Evolutionary conservation across 2,113 vertebrate species (phyloP).

Genomic region (Xyrauchen texanus): DNA sequence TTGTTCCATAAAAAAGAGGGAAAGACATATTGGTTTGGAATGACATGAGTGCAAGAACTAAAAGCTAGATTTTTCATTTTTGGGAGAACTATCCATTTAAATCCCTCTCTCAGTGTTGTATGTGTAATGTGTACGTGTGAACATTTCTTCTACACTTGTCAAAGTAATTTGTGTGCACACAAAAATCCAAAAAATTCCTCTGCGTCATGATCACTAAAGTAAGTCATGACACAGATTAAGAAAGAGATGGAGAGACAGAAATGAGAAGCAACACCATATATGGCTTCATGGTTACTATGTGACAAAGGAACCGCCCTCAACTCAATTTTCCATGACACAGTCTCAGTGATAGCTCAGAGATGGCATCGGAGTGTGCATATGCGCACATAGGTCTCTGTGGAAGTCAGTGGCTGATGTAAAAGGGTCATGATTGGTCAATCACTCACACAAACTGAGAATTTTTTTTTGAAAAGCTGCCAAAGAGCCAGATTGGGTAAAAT

Average conservation of each 20-base stretch:
- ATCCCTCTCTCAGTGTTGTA: background rate
- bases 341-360: conserved; percentile 55
- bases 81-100: too few species aligned
- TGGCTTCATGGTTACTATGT: conserved; percentile 71
- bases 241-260: conserved; percentile 29
- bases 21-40: background rate
- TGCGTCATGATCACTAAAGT: background rate
- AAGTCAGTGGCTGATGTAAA: conserved; percentile 13
- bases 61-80: too few species aligned
- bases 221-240: background rate
- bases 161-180: too few species aligned
- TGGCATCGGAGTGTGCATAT: conserved; percentile 46
- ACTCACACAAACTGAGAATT: too few species aligned
- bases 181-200: too few species aligned
- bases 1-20: too few species aligned
- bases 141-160: too few species aligned
- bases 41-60: too few species aligned
- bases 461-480: too few species aligned
- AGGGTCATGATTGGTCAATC: background rate
- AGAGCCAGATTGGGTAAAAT: too few species aligned
- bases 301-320: conserved; percentile 71
- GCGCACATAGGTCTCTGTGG: conserved; percentile 12
- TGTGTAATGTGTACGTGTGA: background rate
- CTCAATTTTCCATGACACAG: conserved; percentile 83
- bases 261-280: conserved; percentile 68